Base-by-base conservation (phyloP, 1,140 invertebrate genomes). In the Zaprionus tsacasi region DNA sequence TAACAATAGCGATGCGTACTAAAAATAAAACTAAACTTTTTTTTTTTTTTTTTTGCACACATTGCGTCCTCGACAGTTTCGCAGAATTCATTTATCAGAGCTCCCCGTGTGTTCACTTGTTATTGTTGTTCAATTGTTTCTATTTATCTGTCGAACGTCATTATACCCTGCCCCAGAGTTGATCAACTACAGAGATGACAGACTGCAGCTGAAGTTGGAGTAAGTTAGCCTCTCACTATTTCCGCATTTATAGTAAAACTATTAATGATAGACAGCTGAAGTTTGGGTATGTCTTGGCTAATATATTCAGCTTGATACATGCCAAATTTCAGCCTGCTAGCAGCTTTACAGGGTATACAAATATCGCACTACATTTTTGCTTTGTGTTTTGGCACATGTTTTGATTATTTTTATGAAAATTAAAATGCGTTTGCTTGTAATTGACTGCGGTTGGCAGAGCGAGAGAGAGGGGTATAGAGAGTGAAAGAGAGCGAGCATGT, bases 341-440 rank as follows among this genome's bases (percentile, higher is more conserved):
- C 1, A 3, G 8, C 8, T 3, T 45, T 15, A 45, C n/a, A 55
- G 52, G 13, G 52, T 55, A 55, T 55, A 12, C 6, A 6, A 12
- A 2, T 0, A 56, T 30, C 33, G 27, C 38, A 43, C 38, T 2
- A 45, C n/a, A 5, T 59, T 63, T 45, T 40, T 54, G n/a, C 60
- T 68, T 67, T 35, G 54, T 52, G 67, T 59, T 73, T 61, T 74
- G 80, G 77, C 83, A 88, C 80, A 88, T 89, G 83, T 83, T 88
- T 89, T 89, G 77, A 78, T 88, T 89, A 88, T 89, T 89, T 88
- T 83, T 77, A 83, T 88, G 85, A 78, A 88, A 88, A 89, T 89
- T 88, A 89, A 88, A 88, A 89, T 88, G 85, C 83, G 85, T 88
- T 88, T 89, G 77, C 83, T 80, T 88, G 80, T 83, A 89, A 87